Evolutionary conservation across 2,888 invertebrate species (phyloP), one percentile per base, ranked within the genome.

Genomic region (Eupithecia subumbrata): DNA sequence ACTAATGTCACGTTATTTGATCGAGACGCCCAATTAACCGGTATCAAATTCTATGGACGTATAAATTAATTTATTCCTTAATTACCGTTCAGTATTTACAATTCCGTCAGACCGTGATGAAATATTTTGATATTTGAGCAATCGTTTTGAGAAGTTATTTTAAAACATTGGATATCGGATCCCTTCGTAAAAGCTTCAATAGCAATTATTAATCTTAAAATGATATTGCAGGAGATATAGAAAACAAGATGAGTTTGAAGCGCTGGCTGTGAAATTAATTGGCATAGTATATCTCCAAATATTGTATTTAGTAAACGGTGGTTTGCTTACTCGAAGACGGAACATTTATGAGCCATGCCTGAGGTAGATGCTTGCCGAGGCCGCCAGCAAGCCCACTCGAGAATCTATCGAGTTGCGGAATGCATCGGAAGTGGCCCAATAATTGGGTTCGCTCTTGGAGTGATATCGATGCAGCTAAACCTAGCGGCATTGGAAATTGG

Each of bases 391-490:
- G 64, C 64, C 18, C 64, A 81, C 84, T 83, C 81, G 82, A 85
- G 85, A 87, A 85, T 87, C 85, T 84, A 87, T 86, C 84, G 84
- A 85, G 85, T 87, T 84, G 85, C 81, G 86, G 87, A 87, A 85
- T 86, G 86, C 86, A 84, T 75, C 85, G 84, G 81, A 85, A 79
- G 75, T 77, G 77, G 70, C 37, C 75, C 76, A 78, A 79, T 80
- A 79, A 80, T 80, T 80, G 80, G 79, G 79, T 78, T 77, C 77
- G 71, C 79, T 79, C 74, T 71, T 76, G 22, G 22, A 79, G 71
- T 76, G 82, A 79, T 83, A 84, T 82, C 81, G 80, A 80, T 81
- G 73, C 76, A 76, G 72, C 71, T 76, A 76, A 74, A 80, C 73
- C 76, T 79, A 72, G 30, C 64, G 52, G 66, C 76, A 71, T 76